Conservation (phyloP, 2,888 invertebrate genomes). For the Calephelis perditalis region DNA sequence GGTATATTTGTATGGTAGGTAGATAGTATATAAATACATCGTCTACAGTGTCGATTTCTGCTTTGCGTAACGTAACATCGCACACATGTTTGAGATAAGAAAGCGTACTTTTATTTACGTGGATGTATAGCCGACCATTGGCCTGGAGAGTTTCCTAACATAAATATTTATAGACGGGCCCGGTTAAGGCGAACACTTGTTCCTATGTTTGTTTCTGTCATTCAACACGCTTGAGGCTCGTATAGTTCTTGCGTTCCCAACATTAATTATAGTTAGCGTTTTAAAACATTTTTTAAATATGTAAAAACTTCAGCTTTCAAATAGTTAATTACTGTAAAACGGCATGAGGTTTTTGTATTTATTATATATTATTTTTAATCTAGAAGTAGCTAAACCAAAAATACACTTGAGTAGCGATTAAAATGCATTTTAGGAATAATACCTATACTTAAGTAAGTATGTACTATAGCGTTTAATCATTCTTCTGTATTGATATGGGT, state of each 20-base stretch:
- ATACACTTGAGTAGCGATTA: no score
- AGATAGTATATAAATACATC: slow-evolving; percentile 10
- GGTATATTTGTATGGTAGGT: background rate
- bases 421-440: no score
- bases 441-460: no score
- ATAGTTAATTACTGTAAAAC: no score
- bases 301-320: background rate
- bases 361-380: no score
- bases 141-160: slow-evolving; percentile 71
- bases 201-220: slow-evolving; percentile 74
- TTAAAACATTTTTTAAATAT: background rate
- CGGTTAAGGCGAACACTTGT: slow-evolving; percentile 60
- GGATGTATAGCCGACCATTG: slow-evolving; percentile 65
- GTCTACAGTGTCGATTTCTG: background rate
- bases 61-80: slow-evolving; percentile 17
- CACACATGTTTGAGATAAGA: slow-evolving; percentile 67
- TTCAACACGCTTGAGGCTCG: slow-evolving; percentile 52
- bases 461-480: no score
- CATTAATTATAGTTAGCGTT: slow-evolving; percentile 13
- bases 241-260: slow-evolving; percentile 32
- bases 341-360: no score
- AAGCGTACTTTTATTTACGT: slow-evolving; percentile 70
- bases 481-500: no score
- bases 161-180: slow-evolving; percentile 74
- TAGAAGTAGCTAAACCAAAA: no score